Percentiles rank a stretch among this genome's conserved stretches.
Evolutionary conservation across 2,888 invertebrate genomes (phyloP).

Genomic region (Mystacides longicornis): DNA sequence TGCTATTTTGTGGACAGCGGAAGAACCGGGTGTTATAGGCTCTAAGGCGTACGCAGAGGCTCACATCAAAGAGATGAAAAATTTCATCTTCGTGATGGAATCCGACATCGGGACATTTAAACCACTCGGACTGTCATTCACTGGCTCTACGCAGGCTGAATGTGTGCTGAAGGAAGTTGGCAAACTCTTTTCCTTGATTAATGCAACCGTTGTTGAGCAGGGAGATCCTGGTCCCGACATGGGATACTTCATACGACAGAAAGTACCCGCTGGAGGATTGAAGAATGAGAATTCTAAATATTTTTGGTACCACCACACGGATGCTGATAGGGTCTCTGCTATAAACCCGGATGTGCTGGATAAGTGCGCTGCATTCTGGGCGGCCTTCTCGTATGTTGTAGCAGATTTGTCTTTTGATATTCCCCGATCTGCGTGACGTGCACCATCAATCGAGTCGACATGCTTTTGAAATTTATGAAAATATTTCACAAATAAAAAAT

Average conservation of each 20-base stretch:
- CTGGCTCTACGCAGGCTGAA: constrained; percentile 46
- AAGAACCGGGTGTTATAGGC: constrained; percentile 58
- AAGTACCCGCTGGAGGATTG: constrained; percentile 57
- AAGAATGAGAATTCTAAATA: constrained; percentile 55
- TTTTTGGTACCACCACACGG: constrained; percentile 54
- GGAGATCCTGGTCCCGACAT: constrained; percentile 57
- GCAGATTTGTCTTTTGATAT: constrained; percentile 56
- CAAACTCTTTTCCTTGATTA: constrained; percentile 49
- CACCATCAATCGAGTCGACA: too few relatives aligned
- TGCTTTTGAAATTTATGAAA: too few relatives aligned
- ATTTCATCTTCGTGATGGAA: constrained; percentile 62
- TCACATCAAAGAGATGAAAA: constrained; percentile 42
- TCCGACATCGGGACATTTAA: constrained; percentile 64
- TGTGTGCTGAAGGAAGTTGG: constrained; percentile 55
- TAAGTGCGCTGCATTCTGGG: constrained; percentile 58
- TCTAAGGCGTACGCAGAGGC: constrained; percentile 48
- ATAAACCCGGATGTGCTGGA: constrained; percentile 55
- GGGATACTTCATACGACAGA: constrained; percentile 44
- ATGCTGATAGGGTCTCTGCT: constrained; percentile 61
- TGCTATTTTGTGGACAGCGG: constrained; percentile 63
- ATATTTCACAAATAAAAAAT: too few relatives aligned
- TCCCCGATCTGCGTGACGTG: too few relatives aligned
- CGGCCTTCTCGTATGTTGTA: constrained; percentile 55
- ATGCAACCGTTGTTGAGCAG: constrained; percentile 45
- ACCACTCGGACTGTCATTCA: constrained; percentile 54